Conservation (phyloP, 2,888 invertebrate species). For the Podotricha telesiphe region DNA sequence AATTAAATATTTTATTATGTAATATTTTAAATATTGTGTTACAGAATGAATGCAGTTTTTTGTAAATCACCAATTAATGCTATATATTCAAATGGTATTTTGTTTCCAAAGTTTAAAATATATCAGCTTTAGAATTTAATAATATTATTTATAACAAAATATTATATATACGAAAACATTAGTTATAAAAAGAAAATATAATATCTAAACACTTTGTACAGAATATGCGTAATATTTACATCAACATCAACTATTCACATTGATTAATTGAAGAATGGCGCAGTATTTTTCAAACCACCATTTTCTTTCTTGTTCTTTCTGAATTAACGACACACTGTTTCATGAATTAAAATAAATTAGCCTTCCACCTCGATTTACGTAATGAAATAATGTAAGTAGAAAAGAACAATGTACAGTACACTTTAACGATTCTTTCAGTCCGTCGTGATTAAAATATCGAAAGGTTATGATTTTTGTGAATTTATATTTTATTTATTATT, state of each 20-base stretch:
- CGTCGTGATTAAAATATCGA: not conserved
- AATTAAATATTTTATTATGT: conserved; percentile 1
- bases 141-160: not conserved
- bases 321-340: conserved; percentile 51
- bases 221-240: too few species aligned
- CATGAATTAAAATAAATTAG: conserved; percentile 73
- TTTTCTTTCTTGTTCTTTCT: conserved; percentile 54
- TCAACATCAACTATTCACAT: not conserved
- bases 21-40: conserved; percentile 6
- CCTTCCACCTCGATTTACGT: conserved; percentile 42
- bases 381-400: conserved; percentile 27
- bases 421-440: not conserved
- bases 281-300: conserved; percentile 66
- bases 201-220: too few species aligned
- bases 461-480: not conserved
- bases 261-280: conserved; percentile 49
- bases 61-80: not conserved
- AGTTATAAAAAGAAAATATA: too few species aligned
- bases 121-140: not conserved
- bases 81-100: conserved; percentile 1
- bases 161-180: too few species aligned
- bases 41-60: not conserved
- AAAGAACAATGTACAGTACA: not conserved
- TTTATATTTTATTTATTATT: conserved; percentile 1
- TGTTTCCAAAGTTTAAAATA: not conserved